Percentiles rank a stretch among this genome's conserved stretches.
Conservation (phyloP, 2,888 invertebrate species). For the Nesidiocoris tenuis region DNA sequence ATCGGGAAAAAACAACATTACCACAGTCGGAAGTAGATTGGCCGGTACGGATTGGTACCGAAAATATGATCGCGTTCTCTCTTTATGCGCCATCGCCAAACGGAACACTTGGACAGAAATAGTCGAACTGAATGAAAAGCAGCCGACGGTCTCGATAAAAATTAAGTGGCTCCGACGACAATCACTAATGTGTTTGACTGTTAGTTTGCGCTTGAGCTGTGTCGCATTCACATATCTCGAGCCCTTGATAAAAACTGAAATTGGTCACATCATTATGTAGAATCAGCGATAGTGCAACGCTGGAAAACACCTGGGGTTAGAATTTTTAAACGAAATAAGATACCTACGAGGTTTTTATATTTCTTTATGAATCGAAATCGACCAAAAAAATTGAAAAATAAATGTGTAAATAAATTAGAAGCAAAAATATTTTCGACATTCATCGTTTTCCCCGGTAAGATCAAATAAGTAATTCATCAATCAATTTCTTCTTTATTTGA, state of each 20-base stretch:
- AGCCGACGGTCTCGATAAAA: slow-evolving; percentile 1
- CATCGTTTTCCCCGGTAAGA: no score
- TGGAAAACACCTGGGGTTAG: no score
- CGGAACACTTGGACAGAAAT: background rate
- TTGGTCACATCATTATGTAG: background rate
- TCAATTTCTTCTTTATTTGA: no score
- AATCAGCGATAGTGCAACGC: background rate
- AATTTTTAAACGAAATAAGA: no score
- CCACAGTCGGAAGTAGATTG: background rate
- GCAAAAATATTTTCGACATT: no score
- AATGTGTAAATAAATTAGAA: no score
- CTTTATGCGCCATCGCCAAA: background rate
- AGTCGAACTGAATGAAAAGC: background rate
- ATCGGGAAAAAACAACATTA: no score
- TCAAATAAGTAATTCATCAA: no score
- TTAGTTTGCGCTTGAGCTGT: background rate
- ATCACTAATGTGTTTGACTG: background rate
- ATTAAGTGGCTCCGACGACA: background rate
- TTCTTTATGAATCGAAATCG: no score
- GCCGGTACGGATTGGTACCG: background rate
- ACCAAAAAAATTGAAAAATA: no score
- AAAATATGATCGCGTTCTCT: background rate
- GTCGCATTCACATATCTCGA: background rate
- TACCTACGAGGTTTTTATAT: no score
- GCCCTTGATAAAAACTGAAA: background rate